Percentiles rank a stretch among this genome's conserved stretches.
phyloP scores from a whole-genome alignment of 1,140 invertebrate genomes.

The Octopus sinensis region DNA sequence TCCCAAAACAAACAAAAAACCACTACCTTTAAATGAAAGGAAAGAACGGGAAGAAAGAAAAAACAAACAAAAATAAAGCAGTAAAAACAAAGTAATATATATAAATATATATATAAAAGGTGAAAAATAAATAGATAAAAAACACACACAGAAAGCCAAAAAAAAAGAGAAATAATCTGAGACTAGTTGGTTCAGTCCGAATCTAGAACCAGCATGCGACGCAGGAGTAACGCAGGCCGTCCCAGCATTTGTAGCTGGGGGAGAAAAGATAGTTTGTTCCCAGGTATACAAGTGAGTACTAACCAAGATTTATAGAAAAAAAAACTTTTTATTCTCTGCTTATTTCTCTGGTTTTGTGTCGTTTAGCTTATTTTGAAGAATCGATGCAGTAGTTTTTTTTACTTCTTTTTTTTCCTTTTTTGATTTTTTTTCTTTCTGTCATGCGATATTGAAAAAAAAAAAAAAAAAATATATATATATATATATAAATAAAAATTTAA shows the following conservation, averaged over 20 bases:
- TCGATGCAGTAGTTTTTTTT: not conserved
- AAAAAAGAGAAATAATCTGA: not conserved
- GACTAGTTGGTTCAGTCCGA: not conserved
- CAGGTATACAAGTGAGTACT: not conserved
- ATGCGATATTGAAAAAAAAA: not conserved
- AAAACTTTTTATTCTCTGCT: not conserved
- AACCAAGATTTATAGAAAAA: not conserved
- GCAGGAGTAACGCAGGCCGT: not conserved
- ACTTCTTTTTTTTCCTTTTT: not conserved
- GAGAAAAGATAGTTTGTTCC: conserved; percentile 3
- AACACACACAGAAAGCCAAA: not conserved
- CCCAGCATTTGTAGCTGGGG: not conserved
- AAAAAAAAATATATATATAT: not conserved
- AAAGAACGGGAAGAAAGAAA: not conserved
- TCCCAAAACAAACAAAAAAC: not conserved
- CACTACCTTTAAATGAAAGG: not conserved
- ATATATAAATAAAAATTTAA: not conserved
- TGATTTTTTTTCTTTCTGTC: not conserved
- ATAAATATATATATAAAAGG: not conserved
- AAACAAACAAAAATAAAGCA: not conserved
- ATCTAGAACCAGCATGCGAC: not conserved
- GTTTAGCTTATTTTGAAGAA: not conserved
- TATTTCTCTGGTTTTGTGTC: too few relatives aligned
- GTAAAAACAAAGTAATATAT: not conserved
- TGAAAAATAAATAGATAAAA: not conserved